Conservation (phyloP, 2,113 vertebrate genomes). For the Serinus canaria region DNA sequence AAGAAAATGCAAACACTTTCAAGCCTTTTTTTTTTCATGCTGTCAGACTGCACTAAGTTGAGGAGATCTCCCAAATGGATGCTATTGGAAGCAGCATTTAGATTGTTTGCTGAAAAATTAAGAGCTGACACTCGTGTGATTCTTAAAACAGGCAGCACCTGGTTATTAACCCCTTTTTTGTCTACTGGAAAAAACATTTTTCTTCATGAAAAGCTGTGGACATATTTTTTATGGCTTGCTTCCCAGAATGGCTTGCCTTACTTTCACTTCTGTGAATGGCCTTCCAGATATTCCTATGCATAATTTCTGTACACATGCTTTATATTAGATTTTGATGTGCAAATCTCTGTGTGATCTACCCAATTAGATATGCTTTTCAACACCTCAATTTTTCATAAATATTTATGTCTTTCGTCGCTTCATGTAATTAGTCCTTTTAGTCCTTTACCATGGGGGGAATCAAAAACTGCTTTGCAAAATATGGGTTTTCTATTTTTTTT, state of each 20-base stretch:
- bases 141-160: background rate
- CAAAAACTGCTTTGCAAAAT: background rate
- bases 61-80: conserved; percentile 44
- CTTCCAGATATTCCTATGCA: background rate
- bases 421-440: background rate
- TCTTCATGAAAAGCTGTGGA: background rate
- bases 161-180: background rate
- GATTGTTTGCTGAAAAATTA: background rate
- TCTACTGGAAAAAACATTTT: background rate
- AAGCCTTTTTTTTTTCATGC: conserved; percentile 49
- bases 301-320: background rate
- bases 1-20: conserved; percentile 58
- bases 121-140: background rate
- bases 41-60: conserved; percentile 52
- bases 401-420: background rate
- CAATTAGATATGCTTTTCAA: background rate
- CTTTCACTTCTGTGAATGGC: background rate
- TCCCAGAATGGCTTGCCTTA: background rate
- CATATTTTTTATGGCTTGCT: background rate
- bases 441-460: background rate
- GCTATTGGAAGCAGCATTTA: background rate
- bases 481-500: background rate
- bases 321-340: background rate
- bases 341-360: background rate
- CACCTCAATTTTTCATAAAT: background rate